phyloP scores from a whole-genome alignment of 2,888 invertebrate species.

The Ectemnius lituratus region DNA sequence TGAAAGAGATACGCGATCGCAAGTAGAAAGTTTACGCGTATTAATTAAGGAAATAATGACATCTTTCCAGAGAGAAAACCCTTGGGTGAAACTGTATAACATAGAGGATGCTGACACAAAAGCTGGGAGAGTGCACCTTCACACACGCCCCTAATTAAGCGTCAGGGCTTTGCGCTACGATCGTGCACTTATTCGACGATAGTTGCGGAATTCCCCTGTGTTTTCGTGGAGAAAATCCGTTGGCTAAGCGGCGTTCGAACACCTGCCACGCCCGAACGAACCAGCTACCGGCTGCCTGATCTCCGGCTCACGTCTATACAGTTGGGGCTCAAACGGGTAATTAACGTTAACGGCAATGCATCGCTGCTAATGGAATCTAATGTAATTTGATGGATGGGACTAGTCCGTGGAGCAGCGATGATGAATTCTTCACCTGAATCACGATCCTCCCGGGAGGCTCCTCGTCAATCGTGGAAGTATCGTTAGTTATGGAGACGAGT shows the following conservation, averaged over 20 bases:
- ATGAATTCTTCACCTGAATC: constrained; percentile 32
- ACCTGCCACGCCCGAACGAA: too few species aligned
- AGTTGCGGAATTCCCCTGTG: too few species aligned
- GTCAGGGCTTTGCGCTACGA: too few species aligned
- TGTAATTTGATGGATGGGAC: constrained; percentile 38
- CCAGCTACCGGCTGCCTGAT: background rate
- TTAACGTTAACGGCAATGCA: background rate
- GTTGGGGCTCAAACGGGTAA: background rate
- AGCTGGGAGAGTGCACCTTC: too few species aligned
- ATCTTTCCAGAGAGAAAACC: too few species aligned
- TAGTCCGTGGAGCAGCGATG: background rate
- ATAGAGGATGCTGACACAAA: too few species aligned
- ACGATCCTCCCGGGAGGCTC: constrained; percentile 17
- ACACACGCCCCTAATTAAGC: too few species aligned
- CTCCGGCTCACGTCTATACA: constrained; percentile 22
- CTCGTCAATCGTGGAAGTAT: constrained; percentile 42
- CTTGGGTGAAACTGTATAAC: too few species aligned
- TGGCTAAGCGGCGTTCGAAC: background rate
- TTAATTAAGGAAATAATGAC: too few species aligned
- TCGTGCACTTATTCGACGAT: too few species aligned
- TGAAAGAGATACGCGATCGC: constrained; percentile 12
- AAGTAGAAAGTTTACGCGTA: too few species aligned
- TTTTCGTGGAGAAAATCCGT: too few species aligned
- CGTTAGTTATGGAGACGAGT: constrained; percentile 25
- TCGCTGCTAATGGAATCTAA: constrained; percentile 13